Evolutionary conservation across 2,113 vertebrate species (phyloP).

Genomic region (Nycticorax nycticorax): DNA sequence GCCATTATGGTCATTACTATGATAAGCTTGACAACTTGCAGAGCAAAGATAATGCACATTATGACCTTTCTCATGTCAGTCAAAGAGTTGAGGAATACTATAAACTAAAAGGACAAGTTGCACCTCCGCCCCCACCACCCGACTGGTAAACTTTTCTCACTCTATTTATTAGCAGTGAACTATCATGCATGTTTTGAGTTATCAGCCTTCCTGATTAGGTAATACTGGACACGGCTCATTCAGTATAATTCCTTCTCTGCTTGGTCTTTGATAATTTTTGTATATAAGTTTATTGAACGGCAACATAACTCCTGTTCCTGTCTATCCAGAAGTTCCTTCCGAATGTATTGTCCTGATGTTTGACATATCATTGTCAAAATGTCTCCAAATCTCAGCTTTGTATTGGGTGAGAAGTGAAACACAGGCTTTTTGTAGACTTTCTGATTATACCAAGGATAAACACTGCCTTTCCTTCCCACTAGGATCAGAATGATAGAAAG

Average conservation of each 20-base stretch:
- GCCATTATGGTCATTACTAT: slow-evolving; percentile 75
- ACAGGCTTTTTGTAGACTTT: background rate
- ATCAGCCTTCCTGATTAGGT: background rate
- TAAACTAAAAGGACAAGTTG: slow-evolving; percentile 18
- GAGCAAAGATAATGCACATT: slow-evolving; percentile 41
- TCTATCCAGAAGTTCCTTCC: background rate
- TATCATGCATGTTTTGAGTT: background rate
- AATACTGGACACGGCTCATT: background rate
- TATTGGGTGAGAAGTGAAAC: background rate
- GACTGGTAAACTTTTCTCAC: slow-evolving; percentile 57
- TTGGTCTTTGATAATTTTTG: background rate
- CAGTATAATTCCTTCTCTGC: background rate
- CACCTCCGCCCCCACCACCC: background rate
- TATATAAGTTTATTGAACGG: background rate
- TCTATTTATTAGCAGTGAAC: background rate
- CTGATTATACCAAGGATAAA: background rate
- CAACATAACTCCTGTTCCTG: background rate
- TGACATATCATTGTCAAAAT: background rate
- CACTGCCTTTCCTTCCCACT: background rate
- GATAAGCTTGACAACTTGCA: slow-evolving; percentile 77
- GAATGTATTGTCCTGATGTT: background rate
- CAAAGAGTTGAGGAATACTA: slow-evolving; percentile 38
- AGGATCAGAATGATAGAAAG: background rate
- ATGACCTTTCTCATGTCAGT: slow-evolving; percentile 1
- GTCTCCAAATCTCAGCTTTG: background rate